Evolutionary conservation across 2,797 vertebrate species (phyloP).

Genomic region (Argya squamiceps): DNA sequence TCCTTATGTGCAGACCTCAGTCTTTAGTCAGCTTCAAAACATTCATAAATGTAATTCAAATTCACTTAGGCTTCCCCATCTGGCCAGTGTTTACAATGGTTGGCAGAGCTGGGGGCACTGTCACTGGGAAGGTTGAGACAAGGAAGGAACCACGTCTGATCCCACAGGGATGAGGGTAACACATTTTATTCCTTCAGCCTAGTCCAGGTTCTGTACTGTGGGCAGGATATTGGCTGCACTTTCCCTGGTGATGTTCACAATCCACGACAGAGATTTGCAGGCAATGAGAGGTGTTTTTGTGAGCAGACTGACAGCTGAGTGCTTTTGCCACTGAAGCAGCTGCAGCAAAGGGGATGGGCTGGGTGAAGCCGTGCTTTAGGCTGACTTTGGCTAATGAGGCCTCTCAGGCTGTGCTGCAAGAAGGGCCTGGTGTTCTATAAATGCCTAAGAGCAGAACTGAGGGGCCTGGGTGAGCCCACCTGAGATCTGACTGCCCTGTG

Average conservation of each 20-base stretch:
- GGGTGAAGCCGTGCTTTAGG: not conserved
- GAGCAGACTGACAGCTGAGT: not conserved
- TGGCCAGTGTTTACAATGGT: not conserved
- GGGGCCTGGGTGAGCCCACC: not conserved
- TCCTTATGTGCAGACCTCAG: not conserved
- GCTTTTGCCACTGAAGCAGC: not conserved
- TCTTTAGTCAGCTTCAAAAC: not conserved
- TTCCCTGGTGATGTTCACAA: not conserved
- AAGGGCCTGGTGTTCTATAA: not conserved
- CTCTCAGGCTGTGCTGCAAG: not conserved
- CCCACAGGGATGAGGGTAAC: not conserved
- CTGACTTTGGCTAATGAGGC: not conserved
- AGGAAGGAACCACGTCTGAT: rapidly evolving
- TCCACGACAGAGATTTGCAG: not conserved
- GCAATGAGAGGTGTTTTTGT: not conserved
- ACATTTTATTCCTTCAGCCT: not conserved
- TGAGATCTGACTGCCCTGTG: not conserved
- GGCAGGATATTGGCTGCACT: not conserved
- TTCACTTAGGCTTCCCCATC: not conserved
- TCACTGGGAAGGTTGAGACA: not conserved
- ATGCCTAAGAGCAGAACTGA: rapidly evolving
- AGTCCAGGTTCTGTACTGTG: not conserved
- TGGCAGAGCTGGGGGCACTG: not conserved
- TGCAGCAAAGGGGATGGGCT: not conserved
- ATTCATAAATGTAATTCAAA: not conserved